phyloP scores from a whole-genome alignment of 2,113 vertebrate genomes.

The Eulacestoma nigropectus region DNA sequence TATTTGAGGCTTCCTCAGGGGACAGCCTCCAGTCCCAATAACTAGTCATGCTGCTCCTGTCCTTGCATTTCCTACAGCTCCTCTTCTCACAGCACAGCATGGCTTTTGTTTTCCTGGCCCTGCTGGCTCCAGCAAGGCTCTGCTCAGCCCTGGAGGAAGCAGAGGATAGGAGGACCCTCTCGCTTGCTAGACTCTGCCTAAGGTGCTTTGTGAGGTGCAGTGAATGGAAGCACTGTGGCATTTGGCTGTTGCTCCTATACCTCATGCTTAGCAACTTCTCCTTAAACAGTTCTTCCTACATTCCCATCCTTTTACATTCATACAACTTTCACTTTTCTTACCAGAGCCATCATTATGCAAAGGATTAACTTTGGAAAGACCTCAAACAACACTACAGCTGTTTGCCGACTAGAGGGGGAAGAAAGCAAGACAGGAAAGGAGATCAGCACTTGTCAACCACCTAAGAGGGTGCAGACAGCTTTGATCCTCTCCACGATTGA shows the following conservation, averaged over 20 bases:
- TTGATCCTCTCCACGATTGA: rapidly evolving
- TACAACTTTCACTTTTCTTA: background rate
- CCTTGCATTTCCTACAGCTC: background rate
- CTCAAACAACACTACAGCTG: background rate
- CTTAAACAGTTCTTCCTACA: background rate
- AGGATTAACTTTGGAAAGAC: background rate
- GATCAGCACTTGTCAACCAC: background rate
- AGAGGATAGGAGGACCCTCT: background rate
- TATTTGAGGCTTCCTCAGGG: background rate
- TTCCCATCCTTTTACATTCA: background rate
- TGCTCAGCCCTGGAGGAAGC: background rate
- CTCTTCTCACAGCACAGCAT: background rate
- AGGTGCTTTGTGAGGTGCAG: background rate
- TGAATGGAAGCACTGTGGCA: background rate
- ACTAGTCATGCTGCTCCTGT: background rate
- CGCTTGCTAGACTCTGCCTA: rapidly evolving
- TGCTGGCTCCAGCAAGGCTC: background rate
- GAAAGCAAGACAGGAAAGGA: background rate
- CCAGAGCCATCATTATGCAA: background rate
- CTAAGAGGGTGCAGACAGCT: background rate
- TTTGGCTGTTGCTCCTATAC: background rate
- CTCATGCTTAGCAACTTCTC: background rate
- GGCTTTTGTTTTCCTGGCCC: background rate
- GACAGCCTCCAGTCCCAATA: background rate
- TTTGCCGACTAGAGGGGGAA: background rate